Evolutionary conservation across 1,140 invertebrate genomes (phyloP).

Genomic region (Limonius californicus): DNA sequence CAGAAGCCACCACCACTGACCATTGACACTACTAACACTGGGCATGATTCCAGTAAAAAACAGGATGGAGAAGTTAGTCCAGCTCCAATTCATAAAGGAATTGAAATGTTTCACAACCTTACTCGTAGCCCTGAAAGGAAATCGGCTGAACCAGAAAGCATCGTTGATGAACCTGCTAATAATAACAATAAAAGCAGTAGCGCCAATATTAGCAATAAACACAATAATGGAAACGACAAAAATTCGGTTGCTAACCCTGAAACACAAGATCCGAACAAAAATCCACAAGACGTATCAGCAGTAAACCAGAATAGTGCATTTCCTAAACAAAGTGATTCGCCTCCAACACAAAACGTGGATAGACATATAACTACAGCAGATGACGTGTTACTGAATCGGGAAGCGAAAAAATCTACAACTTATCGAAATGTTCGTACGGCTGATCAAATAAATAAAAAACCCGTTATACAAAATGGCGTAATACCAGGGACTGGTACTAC

Average conservation of each 20-base stretch:
- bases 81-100: conserved; percentile 53
- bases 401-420: background rate
- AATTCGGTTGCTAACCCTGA: no score
- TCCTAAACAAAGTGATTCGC: no score
- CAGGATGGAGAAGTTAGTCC: conserved; percentile 38
- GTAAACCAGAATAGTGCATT: no score
- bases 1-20: background rate
- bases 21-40: background rate
- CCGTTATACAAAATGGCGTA: background rate
- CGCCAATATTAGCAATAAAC: background rate
- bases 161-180: no score
- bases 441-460: background rate
- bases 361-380: conserved; percentile 20
- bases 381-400: conserved; percentile 4
- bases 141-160: background rate
- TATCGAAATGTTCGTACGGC: conserved; percentile 23
- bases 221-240: no score
- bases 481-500: conserved; percentile 5
- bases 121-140: conserved; percentile 40
- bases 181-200: no score
- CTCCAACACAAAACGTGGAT: background rate
- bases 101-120: conserved; percentile 61
- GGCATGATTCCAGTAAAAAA: conserved; percentile 42
- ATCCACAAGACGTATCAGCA: no score
- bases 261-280: no score